Evolutionary conservation across 1,140 invertebrate genomes (phyloP).

Genomic region (Lycorma delicatula): DNA sequence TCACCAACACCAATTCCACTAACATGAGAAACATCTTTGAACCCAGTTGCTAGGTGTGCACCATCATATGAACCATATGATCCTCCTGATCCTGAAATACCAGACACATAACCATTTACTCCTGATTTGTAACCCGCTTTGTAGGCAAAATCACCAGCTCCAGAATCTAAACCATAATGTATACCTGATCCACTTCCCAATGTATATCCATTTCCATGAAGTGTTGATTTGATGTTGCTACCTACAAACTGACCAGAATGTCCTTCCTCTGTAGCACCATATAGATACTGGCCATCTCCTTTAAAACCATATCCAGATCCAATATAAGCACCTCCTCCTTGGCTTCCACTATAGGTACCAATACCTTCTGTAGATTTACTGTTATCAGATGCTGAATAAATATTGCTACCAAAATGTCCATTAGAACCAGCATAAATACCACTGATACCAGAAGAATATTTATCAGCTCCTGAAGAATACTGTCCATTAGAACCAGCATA

Average conservation of each 20-base stretch:
- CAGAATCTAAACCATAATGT: constrained; percentile 7
- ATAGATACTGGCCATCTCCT: not conserved
- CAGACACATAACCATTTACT: too few relatives aligned
- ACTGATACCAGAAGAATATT: not conserved
- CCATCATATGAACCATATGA: too few relatives aligned
- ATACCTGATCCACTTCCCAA: constrained; percentile 3
- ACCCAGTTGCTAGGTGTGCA: too few relatives aligned
- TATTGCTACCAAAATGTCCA: constrained; percentile 11
- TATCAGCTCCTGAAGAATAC: constrained; percentile 5
- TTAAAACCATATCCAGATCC: constrained; percentile 7
- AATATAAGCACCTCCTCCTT: constrained; percentile 5
- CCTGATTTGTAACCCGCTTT: not conserved
- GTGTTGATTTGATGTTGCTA: not conserved
- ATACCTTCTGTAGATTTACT: not conserved
- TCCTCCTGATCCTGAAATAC: too few relatives aligned
- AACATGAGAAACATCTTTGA: too few relatives aligned
- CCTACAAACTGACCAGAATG: not conserved
- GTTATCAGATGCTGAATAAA: not conserved
- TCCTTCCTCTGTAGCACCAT: not conserved
- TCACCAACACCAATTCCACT: too few relatives aligned
- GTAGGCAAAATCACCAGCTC: not conserved
- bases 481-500: constrained; percentile 16
- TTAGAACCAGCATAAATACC: not conserved
- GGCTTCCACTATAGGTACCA: not conserved
- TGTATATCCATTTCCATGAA: not conserved